Evolutionary conservation across 2,797 vertebrate genomes (phyloP).

Genomic region (Cyprinodon diabolis): DNA sequence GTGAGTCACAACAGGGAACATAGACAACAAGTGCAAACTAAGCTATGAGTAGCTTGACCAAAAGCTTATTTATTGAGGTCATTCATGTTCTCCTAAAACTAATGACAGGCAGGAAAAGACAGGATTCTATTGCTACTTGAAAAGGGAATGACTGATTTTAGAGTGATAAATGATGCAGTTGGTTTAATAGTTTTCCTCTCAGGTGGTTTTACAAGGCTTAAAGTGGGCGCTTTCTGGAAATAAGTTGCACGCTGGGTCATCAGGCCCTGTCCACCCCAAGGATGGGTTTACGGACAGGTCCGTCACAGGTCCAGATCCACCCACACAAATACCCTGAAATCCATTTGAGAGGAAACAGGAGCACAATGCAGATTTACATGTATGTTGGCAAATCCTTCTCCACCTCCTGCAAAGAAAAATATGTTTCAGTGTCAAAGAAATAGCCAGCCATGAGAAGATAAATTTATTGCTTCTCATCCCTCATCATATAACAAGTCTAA

Average conservation of each 20-base stretch:
- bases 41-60: constrained; percentile 28
- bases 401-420: constrained; percentile 59
- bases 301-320: constrained; percentile 84
- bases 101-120: constrained; percentile 11
- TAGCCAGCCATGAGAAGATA: background rate
- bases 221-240: constrained; percentile 59
- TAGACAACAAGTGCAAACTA: constrained; percentile 10
- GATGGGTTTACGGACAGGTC: constrained; percentile 84
- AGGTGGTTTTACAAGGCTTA: constrained; percentile 36
- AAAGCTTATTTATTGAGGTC: background rate
- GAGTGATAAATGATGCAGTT: background rate
- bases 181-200: constrained; percentile 29
- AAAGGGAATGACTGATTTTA: constrained; percentile 36
- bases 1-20: background rate
- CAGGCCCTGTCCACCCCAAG: constrained; percentile 82
- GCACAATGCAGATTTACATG: constrained; percentile 70
- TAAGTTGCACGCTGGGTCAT: constrained; percentile 85
- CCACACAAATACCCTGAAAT: constrained; percentile 37
- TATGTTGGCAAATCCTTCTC: constrained; percentile 89
- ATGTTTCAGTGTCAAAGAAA: background rate
- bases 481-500: background rate
- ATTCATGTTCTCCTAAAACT: background rate
- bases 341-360: constrained; percentile 44
- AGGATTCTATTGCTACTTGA: background rate
- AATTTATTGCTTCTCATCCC: background rate